Base-by-base conservation (phyloP, 1,140 invertebrate genomes). In the Drosophila arizonae region DNA sequence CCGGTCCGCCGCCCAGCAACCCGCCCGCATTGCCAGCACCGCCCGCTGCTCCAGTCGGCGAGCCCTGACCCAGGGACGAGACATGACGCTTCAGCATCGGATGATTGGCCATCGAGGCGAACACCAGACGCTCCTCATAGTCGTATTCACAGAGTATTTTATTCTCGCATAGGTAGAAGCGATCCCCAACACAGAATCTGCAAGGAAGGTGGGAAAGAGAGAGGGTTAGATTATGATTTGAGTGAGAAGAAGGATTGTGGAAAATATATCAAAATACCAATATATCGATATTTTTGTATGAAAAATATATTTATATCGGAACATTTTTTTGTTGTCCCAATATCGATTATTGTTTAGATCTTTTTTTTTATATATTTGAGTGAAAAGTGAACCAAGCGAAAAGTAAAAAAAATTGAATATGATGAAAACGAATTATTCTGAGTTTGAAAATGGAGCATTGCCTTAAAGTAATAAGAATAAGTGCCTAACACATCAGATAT, bases 121-220 rank as follows among this genome's bases (percentile, higher is more conserved):
- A 97, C 46, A 97, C 96, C 92, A 97, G 93, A 71, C 97, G 93
- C 92, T 98, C 97, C 91, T 98, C 97, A 92, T 99, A 99, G 92
- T 99, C 98, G 91, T 98, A 98, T 92, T 99, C 97, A 93, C 98
- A 99, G 13, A 99, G 94, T 76, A 99, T 98, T 93, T 98, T 98
- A 93, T 99, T 99, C 91, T 99, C 97, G 93, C 97, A 98, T 76
- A 99, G 93, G 92, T 98, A 99, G 92, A 98, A 99, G 64, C 97
- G 94, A 93, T 99, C 98, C 39, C 98, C 98, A 33, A 99, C 97
- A 92, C 98, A 99, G 93, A 99, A 99, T 93, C 98, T 99, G 93
- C 3, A 92, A 17, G 17, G 17, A 17, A 17, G 17, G 24, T 26
- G 28, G 24, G 55, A 17, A 1, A 11, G 6, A 21, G 45, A 48